Evolutionary conservation across 1,140 invertebrate species (phyloP).

Genomic region (Contarinia nasturtii): DNA sequence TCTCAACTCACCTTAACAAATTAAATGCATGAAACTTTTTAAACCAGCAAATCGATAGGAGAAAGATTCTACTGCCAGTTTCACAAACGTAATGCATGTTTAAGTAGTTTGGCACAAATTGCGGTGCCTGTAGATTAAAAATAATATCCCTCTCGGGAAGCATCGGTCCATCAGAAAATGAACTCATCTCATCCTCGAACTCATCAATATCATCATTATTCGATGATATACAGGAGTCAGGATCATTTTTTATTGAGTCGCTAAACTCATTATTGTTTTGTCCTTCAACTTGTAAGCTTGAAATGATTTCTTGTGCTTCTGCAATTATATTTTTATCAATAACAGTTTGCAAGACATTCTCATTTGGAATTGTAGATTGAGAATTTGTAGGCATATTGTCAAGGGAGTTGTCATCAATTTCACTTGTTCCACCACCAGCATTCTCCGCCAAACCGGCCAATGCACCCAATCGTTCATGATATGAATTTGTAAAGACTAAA

Average conservation of each 20-base stretch:
- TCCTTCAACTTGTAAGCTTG: constrained; percentile 27
- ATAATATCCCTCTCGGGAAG: constrained; percentile 44
- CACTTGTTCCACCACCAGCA: too few relatives aligned
- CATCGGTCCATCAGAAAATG: constrained; percentile 30
- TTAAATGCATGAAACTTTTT: constrained; percentile 67
- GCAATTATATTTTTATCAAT: constrained; percentile 48
- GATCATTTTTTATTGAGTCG: neutral
- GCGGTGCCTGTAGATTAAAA: constrained; percentile 68
- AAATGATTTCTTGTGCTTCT: constrained; percentile 56
- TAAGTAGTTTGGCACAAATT: constrained; percentile 57
- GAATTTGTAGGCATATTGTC: too few relatives aligned
- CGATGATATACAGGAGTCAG: neutral
- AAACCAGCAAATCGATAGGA: constrained; percentile 77
- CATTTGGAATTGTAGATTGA: too few relatives aligned
- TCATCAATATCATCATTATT: constrained; percentile 13
- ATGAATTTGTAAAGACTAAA: too few relatives aligned
- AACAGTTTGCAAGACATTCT: constrained; percentile 24
- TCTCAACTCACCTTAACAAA: constrained; percentile 33
- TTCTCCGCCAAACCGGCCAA: too few relatives aligned
- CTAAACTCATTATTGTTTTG: neutral
- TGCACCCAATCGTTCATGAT: too few relatives aligned
- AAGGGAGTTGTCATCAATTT: too few relatives aligned
- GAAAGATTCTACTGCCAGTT: constrained; percentile 71
- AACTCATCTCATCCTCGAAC: constrained; percentile 6
- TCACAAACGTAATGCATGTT: constrained; percentile 85